phyloP scores from a whole-genome alignment of 2,113 vertebrate species.

The Pholis gunnellus region DNA sequence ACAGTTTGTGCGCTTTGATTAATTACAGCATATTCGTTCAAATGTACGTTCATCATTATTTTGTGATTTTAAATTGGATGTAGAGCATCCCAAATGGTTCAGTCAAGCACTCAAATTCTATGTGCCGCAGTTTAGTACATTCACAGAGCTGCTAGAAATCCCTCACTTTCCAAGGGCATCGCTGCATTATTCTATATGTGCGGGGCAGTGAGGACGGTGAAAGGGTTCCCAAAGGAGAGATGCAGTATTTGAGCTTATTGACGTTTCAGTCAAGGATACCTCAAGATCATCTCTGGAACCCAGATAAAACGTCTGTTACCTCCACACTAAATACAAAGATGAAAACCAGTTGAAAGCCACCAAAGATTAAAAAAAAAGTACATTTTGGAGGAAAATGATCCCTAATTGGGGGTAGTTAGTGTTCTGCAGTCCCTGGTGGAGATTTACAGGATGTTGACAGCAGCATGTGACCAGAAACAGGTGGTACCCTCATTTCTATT shows the following conservation, averaged over 20 bases:
- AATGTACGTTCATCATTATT: neutral
- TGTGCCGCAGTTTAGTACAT: neutral
- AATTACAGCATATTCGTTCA: neutral
- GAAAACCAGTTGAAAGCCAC: neutral
- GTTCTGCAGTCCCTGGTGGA: neutral
- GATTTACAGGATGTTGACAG: slow-evolving; percentile 46
- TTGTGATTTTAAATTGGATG: neutral
- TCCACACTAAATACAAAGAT: neutral
- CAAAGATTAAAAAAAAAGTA: neutral
- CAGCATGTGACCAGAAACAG: slow-evolving; percentile 64
- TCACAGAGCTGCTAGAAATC: neutral
- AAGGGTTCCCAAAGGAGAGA: slow-evolving; percentile 29
- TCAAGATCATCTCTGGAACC: slow-evolving; percentile 22
- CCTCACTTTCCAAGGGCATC: neutral
- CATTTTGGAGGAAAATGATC: neutral
- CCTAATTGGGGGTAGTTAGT: neutral
- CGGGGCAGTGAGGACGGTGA: neutral
- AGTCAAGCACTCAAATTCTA: neutral
- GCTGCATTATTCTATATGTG: slow-evolving; percentile 2
- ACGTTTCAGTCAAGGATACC: slow-evolving; percentile 33
- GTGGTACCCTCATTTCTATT: slow-evolving; percentile 73
- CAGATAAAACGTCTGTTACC: neutral
- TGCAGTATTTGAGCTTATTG: slow-evolving; percentile 24
- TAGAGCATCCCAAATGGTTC: neutral
- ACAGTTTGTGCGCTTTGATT: neutral